Percentiles rank a stretch among this genome's conserved stretches.
phyloP scores from a whole-genome alignment of 2,113 vertebrate species.

The Zapornia atra region DNA sequence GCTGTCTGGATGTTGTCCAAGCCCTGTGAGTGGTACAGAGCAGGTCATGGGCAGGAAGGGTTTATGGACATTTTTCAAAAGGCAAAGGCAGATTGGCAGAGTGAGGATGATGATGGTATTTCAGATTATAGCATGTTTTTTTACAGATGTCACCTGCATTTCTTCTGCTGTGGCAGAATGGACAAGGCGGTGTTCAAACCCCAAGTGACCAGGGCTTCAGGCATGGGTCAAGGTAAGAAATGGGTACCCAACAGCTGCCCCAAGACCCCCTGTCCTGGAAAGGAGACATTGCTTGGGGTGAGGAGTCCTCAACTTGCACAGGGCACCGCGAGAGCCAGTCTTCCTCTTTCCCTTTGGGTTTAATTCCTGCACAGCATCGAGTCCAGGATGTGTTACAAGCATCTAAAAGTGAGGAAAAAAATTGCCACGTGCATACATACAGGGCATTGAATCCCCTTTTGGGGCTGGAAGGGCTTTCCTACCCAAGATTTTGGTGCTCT shows the following conservation, averaged over 20 bases:
- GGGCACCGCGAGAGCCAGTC: no score
- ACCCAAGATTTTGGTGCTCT: background rate
- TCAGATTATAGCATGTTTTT: background rate
- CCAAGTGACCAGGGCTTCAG: fast-evolving
- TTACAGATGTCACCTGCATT: background rate
- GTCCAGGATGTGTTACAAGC: background rate
- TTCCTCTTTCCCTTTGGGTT: background rate
- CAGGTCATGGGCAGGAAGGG: background rate
- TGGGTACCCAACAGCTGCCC: background rate
- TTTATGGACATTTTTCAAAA: background rate
- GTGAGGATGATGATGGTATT: background rate
- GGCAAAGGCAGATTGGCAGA: background rate
- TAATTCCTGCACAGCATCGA: background rate
- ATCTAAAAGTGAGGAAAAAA: background rate
- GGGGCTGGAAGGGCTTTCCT: background rate
- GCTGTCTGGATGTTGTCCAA: no score
- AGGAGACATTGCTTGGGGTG: no score
- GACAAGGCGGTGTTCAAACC: background rate
- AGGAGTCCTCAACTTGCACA: fast-evolving
- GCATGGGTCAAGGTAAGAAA: background rate
- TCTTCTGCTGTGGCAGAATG: background rate
- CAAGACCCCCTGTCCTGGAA: background rate
- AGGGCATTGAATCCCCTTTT: fast-evolving
- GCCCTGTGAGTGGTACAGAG: no score
- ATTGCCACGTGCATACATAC: fast-evolving